Conservation (phyloP, 2,888 invertebrate genomes). For the Glaucopsyche alexis region DNA sequence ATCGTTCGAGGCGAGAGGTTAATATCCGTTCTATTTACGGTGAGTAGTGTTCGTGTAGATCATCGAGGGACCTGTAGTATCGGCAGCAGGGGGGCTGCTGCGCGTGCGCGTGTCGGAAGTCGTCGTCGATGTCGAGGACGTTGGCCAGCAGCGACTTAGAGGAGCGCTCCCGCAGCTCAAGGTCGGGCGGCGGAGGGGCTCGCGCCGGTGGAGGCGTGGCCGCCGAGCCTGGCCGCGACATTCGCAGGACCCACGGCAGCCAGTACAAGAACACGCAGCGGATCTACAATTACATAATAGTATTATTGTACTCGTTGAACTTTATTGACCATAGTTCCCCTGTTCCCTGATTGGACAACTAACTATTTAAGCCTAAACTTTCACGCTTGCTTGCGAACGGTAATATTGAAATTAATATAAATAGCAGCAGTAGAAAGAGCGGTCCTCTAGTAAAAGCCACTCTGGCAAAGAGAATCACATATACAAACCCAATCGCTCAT, state of each 20-base stretch:
- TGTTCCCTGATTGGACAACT: too few relatives aligned
- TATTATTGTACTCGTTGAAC: background rate
- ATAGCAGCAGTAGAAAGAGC: background rate
- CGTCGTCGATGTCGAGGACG: slow-evolving; percentile 98
- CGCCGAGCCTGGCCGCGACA: slow-evolving; percentile 88
- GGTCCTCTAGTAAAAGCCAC: background rate
- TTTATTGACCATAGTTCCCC: background rate
- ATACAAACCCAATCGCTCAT: slow-evolving; percentile 96
- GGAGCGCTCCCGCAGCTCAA: slow-evolving; percentile 93
- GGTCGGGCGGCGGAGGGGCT: slow-evolving; percentile 88
- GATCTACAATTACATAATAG: slow-evolving; percentile 78
- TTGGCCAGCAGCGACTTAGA: slow-evolving; percentile 97
- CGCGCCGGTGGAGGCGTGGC: slow-evolving; percentile 83
- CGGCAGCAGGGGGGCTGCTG: slow-evolving; percentile 87
- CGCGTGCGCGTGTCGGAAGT: slow-evolving; percentile 90
- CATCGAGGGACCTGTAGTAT: slow-evolving; percentile 86
- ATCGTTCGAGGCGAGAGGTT: slow-evolving; percentile 76
- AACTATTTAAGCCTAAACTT: too few relatives aligned
- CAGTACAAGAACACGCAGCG: slow-evolving; percentile 96
- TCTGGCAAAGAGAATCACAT: background rate
- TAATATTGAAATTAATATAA: too few relatives aligned
- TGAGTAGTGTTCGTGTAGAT: slow-evolving; percentile 80
- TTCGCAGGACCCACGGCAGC: slow-evolving; percentile 97
- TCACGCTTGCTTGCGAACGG: too few relatives aligned
- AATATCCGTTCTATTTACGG: slow-evolving; percentile 79